A percentile compares a stretch with the other conserved stretches of the same genome.
Evolutionary conservation across 2,888 invertebrate genomes (phyloP).

Genomic region (Dynastes maya): DNA sequence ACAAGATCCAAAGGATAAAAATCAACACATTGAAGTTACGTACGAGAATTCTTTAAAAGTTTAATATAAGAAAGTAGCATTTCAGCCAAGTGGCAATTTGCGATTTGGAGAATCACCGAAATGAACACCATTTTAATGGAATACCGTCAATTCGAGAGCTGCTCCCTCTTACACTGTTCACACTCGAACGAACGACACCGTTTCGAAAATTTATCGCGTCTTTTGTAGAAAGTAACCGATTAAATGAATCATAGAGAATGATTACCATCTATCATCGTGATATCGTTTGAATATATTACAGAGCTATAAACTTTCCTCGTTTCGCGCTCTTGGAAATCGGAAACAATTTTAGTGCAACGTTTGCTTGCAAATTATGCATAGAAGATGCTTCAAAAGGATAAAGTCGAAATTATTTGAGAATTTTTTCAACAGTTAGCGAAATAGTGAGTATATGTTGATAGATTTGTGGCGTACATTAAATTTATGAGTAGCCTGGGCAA

Average conservation of each 20-base stretch:
- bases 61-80: slow-evolving; percentile 1
- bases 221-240: slow-evolving; percentile 30
- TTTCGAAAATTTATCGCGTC: slow-evolving; percentile 30
- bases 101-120: slow-evolving; percentile 22
- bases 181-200: slow-evolving; percentile 27
- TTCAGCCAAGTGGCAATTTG: slow-evolving; percentile 18
- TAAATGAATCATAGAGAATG: slow-evolving; percentile 33
- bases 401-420: too few species aligned
- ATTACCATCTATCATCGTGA: slow-evolving; percentile 35
- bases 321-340: background rate
- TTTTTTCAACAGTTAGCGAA: too few species aligned
- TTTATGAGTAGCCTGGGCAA: too few species aligned
- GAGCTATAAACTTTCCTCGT: slow-evolving; percentile 3
- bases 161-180: background rate
- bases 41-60: slow-evolving; percentile 2
- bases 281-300: slow-evolving; percentile 30
- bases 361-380: too few species aligned
- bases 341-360: background rate
- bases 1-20: background rate
- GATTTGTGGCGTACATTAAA: too few species aligned
- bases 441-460: too few species aligned
- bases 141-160: slow-evolving; percentile 12
- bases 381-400: too few species aligned
- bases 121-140: slow-evolving; percentile 25
- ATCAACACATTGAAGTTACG: background rate